A percentile compares a stretch with the other conserved stretches of the same genome.
These are phyloP conservation scores for Caradrina kadenii DNA, from an alignment of 2,888 invertebrate genomes.

Conservation along the genomic window DNA sequence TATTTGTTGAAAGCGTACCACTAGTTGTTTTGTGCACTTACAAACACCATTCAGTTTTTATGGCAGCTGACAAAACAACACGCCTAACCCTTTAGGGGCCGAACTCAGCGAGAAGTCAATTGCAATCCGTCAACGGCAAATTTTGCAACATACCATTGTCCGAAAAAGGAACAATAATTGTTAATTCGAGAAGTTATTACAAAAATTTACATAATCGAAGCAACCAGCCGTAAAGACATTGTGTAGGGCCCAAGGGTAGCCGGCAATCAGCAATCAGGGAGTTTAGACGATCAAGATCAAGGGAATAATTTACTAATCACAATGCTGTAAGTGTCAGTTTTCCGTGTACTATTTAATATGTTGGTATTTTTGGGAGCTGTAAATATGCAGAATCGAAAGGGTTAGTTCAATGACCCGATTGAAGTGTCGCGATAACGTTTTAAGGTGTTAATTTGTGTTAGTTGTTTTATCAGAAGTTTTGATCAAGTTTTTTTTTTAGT, in stretches of 20 bases:
- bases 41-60: background rate
- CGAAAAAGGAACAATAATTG: constrained; percentile 61
- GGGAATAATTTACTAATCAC: constrained; percentile 2
- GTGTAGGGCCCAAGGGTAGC: constrained; percentile 67
- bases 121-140: constrained; percentile 56
- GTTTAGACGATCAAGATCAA: constrained; percentile 18
- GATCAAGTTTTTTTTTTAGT: constrained; percentile 47
- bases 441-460: constrained; percentile 72
- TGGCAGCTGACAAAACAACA: constrained; percentile 46
- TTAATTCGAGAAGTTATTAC: constrained; percentile 79
- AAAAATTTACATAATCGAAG: constrained; percentile 82
- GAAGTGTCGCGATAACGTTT: constrained; percentile 65
- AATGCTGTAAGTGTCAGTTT: constrained; percentile 29
- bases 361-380: constrained; percentile 43
- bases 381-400: constrained; percentile 59
- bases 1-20: background rate
- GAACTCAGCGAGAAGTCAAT: constrained; percentile 51
- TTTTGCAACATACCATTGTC: constrained; percentile 63
- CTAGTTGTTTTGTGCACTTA: background rate
- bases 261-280: constrained; percentile 60
- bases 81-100: constrained; percentile 21
- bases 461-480: constrained; percentile 48
- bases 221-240: constrained; percentile 80
- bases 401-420: constrained; percentile 73
- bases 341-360: constrained; percentile 14